Base-by-base conservation (phyloP, 1,140 invertebrate genomes). In the Agrypnia vestita region DNA sequence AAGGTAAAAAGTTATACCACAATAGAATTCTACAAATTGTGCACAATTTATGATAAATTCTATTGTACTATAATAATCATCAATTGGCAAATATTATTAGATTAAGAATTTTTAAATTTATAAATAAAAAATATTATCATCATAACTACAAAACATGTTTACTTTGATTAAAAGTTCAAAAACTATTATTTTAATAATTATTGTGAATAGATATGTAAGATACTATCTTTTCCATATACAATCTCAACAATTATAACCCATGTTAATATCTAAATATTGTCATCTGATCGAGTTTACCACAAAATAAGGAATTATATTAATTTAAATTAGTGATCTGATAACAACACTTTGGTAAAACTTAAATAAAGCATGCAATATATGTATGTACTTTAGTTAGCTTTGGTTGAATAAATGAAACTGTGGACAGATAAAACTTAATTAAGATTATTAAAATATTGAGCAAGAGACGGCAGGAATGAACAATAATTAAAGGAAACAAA, bases 161-260 rank as follows among this genome's bases (percentile, higher is more conserved):
- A 35, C 25, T 35, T 71, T 51, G 67, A 71, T 71, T 71, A 71
- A 71, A 71, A 71, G 25, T 71, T 71, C 47, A 15, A 49, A 71
- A 71, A 71, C 46, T 71, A 71, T 71, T 71, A 35, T 71, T 71
- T 67, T 43, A 44, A 15, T 13, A 71, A 51, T 71, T 71, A 71
- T 56, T 56, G 71, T 74, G 71, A 74, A 74, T 74, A 74, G 71
- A 74, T 74, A 74, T 74, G 71, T 74, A 55, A 74, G 53, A 74
- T 74, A 53, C 71, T 74, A 74, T 74, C 49, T 74, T 74, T 69
- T 56, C 25, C 71, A 74, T 74, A 56, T 74, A 56, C 71, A 74
- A 74, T 74, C 51, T 74, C 51, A 74, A 56, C 69, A 73, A 73
- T 72, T 69, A 69, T 69, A 47, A 47, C 15, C 46, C 64, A 13